phyloP scores from a whole-genome alignment of 2,797 vertebrate species.

The Heliangelus exortis region DNA sequence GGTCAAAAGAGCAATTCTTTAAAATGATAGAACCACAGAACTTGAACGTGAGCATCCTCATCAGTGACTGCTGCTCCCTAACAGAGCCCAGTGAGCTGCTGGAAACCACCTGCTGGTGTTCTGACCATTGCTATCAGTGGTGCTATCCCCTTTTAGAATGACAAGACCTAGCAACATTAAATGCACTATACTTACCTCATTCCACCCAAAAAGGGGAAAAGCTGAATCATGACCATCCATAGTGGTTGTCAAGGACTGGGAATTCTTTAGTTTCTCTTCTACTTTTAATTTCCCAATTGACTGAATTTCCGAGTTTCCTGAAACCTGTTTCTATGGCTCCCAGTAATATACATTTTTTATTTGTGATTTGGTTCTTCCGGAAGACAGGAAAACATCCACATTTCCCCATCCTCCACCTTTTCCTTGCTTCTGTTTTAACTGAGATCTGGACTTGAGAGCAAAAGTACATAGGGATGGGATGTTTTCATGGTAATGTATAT shows the following conservation, averaged over 20 bases:
- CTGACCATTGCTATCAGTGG: fast-evolving
- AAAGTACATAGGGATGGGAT: not conserved
- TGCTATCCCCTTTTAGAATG: not conserved
- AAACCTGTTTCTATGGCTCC: not conserved
- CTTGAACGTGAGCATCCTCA: not conserved
- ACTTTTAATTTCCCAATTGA: not conserved
- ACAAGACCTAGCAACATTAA: not conserved
- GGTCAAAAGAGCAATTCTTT: not conserved
- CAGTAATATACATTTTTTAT: not conserved
- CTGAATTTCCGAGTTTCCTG: not conserved
- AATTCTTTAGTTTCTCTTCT: not conserved
- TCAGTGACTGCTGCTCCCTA: not conserved
- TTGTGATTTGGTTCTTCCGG: not conserved
- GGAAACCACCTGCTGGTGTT: not conserved
- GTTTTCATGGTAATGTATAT: not conserved
- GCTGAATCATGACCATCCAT: not conserved
- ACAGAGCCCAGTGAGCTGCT: not conserved
- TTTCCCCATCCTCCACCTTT: not conserved
- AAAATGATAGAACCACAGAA: not conserved
- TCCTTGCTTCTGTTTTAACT: not conserved
- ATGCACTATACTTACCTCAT: not conserved
- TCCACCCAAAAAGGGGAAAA: not conserved
- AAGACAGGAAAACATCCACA: not conserved
- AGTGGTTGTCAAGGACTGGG: not conserved
- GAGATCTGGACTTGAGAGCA: not conserved